Conservation (phyloP, 2,888 invertebrate species). For the Ephialtes manifestator region DNA sequence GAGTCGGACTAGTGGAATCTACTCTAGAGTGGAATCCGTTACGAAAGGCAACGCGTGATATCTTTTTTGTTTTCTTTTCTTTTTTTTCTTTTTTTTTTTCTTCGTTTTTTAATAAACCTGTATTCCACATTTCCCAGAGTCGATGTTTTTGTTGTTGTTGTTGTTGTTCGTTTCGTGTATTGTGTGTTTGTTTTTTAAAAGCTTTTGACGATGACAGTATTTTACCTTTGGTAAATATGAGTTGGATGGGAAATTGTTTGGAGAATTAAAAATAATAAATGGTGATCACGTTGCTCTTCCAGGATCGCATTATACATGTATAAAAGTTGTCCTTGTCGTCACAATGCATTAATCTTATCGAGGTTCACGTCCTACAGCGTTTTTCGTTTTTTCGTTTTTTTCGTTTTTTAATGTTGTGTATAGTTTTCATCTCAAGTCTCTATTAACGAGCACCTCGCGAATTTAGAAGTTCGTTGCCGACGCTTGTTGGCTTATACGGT, state of each 20-base stretch:
- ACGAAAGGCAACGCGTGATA: conserved; percentile 85
- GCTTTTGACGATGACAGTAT: conserved; percentile 5
- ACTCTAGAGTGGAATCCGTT: conserved; percentile 76
- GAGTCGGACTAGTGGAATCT: conserved; percentile 68
- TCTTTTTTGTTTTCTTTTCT: conserved; percentile 74
- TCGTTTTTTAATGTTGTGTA: conserved; percentile 11
- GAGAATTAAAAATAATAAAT: conserved; percentile 24
- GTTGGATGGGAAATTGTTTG: conserved; percentile 4
- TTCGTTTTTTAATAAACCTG: conserved; percentile 62
- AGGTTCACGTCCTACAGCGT: conserved; percentile 45
- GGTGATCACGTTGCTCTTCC: conserved; percentile 55
- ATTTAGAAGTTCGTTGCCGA: conserved; percentile 65
- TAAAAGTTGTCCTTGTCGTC: conserved; percentile 51
- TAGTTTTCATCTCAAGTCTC: conserved; percentile 42
- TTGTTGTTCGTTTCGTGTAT: not conserved
- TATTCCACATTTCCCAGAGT: conserved; percentile 59
- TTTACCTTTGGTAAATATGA: conserved; percentile 33
- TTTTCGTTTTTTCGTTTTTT: conserved; percentile 6
- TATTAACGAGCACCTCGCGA: conserved; percentile 68
- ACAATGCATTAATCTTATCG: conserved; percentile 40
- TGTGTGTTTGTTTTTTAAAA: conserved; percentile 5
- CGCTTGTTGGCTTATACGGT: conserved; percentile 51
- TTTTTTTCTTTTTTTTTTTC: conserved; percentile 58
- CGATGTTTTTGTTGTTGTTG: conserved; percentile 16
- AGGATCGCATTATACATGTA: conserved; percentile 43